A percentile compares a stretch with the other conserved stretches of the same genome.
phyloP scores from a whole-genome alignment of 2,888 invertebrate species.

The Autographa gamma region DNA sequence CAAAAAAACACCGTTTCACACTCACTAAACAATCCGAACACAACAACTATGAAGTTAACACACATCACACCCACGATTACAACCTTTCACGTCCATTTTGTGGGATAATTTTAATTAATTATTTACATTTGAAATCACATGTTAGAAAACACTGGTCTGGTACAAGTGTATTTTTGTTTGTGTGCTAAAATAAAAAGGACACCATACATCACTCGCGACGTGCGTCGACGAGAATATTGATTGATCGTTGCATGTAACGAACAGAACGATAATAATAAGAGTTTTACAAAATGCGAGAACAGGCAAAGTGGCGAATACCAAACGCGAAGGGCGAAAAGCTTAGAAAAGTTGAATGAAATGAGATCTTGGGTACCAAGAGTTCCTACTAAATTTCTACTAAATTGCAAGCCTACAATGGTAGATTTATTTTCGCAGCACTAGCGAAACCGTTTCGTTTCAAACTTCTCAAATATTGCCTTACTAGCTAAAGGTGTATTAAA shows the following conservation, averaged over 20 bases:
- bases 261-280: constrained; percentile 40
- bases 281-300: constrained; percentile 42
- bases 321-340: constrained; percentile 65
- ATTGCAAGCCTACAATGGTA: constrained; percentile 12
- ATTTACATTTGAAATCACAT: constrained; percentile 84
- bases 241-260: constrained; percentile 40
- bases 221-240: constrained; percentile 52
- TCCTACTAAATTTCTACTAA: constrained; percentile 11
- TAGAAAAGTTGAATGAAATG: constrained; percentile 59
- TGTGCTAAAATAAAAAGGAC: constrained; percentile 59
- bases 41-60: constrained; percentile 66
- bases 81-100: constrained; percentile 82
- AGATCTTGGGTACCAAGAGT: constrained; percentile 35
- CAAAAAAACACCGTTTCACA: constrained; percentile 49
- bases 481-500: not conserved
- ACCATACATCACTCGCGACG: constrained; percentile 70
- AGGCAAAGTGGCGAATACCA: constrained; percentile 59
- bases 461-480: not conserved
- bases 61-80: constrained; percentile 77
- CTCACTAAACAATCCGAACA: constrained; percentile 51
- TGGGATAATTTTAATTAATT: constrained; percentile 75
- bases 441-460: too few species aligned
- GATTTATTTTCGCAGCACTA: not conserved
- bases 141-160: constrained; percentile 63
- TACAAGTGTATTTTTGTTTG: constrained; percentile 57